phyloP scores from a whole-genome alignment of 1,140 invertebrate genomes.

The Drosophila serrata region DNA sequence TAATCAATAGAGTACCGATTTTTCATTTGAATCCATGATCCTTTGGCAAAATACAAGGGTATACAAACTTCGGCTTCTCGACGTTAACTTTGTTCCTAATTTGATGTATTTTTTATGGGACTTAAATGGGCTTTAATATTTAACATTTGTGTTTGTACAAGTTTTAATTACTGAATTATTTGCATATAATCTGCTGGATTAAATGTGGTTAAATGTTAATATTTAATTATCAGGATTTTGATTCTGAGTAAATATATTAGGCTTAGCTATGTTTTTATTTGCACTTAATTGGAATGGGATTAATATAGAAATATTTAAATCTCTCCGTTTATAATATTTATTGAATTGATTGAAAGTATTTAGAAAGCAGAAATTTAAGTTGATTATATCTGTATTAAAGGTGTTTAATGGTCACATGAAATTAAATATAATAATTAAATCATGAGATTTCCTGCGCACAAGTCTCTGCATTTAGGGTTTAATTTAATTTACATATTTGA shows the following conservation, averaged over 20 bases:
- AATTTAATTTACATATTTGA: background rate
- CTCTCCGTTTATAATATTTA: background rate
- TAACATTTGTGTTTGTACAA: background rate
- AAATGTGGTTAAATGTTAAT: constrained; percentile 1
- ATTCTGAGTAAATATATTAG: background rate
- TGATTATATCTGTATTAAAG: too few species aligned
- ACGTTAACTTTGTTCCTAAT: background rate
- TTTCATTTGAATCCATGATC: too few species aligned
- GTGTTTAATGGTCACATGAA: too few species aligned
- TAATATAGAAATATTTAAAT: background rate
- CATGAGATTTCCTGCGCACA: too few species aligned
- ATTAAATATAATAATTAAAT: too few species aligned
- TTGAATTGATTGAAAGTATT: background rate
- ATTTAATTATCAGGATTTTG: background rate
- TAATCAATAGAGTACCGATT: too few species aligned
- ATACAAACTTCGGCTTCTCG: too few species aligned
- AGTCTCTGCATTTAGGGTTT: background rate
- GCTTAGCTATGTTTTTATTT: background rate
- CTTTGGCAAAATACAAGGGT: too few species aligned
- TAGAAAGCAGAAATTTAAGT: background rate
- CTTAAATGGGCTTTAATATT: background rate
- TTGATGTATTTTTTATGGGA: background rate
- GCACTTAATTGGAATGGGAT: background rate
- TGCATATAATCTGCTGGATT: background rate
- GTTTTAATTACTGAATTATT: constrained; percentile 19